phyloP scores from a whole-genome alignment of 2,797 vertebrate species.

The Amblyopsis hoosieri region DNA sequence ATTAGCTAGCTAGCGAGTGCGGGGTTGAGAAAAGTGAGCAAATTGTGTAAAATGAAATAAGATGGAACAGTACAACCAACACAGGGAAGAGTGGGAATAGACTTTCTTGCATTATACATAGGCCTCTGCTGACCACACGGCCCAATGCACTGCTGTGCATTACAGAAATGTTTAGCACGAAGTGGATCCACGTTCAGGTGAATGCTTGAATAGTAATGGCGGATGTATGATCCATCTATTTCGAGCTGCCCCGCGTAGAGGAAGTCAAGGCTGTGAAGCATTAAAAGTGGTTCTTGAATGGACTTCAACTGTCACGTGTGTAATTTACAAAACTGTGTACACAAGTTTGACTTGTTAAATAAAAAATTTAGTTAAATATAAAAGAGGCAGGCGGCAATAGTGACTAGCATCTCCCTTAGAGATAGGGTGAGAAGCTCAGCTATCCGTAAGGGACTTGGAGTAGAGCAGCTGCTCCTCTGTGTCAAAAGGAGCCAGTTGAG shows the following conservation, averaged over 20 bases:
- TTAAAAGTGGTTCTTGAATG: too few species aligned
- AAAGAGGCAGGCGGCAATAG: too few species aligned
- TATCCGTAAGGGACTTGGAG: too few species aligned
- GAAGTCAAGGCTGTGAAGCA: neutral
- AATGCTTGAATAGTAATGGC: constrained; percentile 33
- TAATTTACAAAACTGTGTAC: too few species aligned
- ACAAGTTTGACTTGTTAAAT: too few species aligned
- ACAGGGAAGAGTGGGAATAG: constrained; percentile 34
- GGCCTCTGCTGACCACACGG: constrained; percentile 40
- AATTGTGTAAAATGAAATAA: too few species aligned
- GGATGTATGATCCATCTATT: constrained; percentile 9
- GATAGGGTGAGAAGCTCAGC: too few species aligned
- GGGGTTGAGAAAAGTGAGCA: constrained; percentile 5
- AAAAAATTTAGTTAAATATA: too few species aligned
- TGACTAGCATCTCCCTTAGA: too few species aligned
- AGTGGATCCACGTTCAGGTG: constrained; percentile 39
- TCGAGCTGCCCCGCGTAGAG: neutral
- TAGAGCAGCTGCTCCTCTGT: too few species aligned
- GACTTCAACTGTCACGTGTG: too few species aligned
- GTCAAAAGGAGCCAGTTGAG: too few species aligned
- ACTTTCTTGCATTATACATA: constrained; percentile 72
- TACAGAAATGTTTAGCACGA: constrained; percentile 47
- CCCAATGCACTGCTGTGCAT: constrained; percentile 30
- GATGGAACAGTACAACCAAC: neutral
- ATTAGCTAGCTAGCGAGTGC: constrained; percentile 6